These are phyloP conservation scores for Nyctereutes procyonoides DNA, from an alignment of 2,113 vertebrate genomes.

Conservation along the genomic window DNA sequence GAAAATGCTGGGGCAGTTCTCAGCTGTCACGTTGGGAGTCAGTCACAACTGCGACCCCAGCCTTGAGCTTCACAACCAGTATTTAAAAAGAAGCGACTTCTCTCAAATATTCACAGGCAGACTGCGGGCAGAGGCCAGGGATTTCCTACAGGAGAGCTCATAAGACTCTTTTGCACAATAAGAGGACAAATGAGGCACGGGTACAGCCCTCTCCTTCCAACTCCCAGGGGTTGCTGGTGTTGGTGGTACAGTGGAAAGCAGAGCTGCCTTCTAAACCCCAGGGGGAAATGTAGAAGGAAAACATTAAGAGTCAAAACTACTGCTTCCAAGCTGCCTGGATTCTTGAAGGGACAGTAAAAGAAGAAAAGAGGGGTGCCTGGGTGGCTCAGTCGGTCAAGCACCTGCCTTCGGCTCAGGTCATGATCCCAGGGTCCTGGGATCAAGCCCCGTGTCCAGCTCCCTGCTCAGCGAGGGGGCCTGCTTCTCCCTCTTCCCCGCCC, in stretches of 20 bases:
- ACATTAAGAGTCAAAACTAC: neutral
- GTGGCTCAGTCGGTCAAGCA: too few species aligned
- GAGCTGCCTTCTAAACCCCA: neutral
- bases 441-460: too few species aligned
- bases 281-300: neutral
- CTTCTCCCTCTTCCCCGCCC: too few species aligned
- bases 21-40: neutral
- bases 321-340: constrained; percentile 33
- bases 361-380: neutral
- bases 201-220: neutral
- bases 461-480: too few species aligned
- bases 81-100: constrained; percentile 2
- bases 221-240: neutral
- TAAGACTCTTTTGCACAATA: neutral
- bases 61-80: neutral
- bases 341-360: constrained; percentile 24
- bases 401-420: too few species aligned
- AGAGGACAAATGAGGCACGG: neutral
- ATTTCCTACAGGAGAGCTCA: constrained; percentile 11
- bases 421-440: too few species aligned
- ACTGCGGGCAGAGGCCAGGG: neutral
- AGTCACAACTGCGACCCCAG: neutral
- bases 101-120: neutral
- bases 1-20: neutral
- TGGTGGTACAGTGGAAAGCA: neutral